Percentiles rank a stretch among this genome's conserved stretches.
Conservation (phyloP, 2,888 invertebrate species). For the Drosophila phalerata region DNA sequence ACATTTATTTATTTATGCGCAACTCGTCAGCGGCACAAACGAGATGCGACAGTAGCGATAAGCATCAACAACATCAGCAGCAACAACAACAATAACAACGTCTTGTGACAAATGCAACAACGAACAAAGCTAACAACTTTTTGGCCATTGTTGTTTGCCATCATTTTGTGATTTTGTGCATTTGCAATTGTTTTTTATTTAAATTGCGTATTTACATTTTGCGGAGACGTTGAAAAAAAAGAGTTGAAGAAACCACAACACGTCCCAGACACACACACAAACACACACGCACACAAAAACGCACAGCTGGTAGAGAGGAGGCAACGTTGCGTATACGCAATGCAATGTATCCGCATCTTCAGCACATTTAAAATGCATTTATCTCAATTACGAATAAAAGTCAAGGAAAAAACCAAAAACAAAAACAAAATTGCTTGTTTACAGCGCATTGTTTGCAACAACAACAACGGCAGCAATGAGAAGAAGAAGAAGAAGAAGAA, state of each 20-base stretch:
- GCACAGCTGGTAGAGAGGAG: conserved; percentile 1
- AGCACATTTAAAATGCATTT: conserved; percentile 78
- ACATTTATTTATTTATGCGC: conserved; percentile 72
- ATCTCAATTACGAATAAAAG: conserved; percentile 70
- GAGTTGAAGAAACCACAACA: conserved; percentile 38
- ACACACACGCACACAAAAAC: too few species aligned
- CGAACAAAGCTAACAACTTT: conserved; percentile 43
- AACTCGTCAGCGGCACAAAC: conserved; percentile 60
- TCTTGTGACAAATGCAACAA: conserved; percentile 44
- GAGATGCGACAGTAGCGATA: conserved; percentile 52
- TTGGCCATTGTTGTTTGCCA: conserved; percentile 43
- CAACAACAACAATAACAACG: not conserved
- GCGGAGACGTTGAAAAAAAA: conserved; percentile 35
- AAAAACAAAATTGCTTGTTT: conserved; percentile 65
- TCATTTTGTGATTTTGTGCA: conserved; percentile 59
- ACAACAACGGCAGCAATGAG: conserved; percentile 13
- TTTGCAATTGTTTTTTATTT: conserved; percentile 54
- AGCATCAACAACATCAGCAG: conserved; percentile 22
- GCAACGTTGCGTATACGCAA: conserved; percentile 61
- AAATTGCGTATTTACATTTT: conserved; percentile 55
- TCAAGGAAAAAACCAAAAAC: conserved; percentile 15
- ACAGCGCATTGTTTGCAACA: conserved; percentile 43
- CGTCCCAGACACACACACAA: conserved; percentile 1
- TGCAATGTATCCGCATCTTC: conserved; percentile 54
- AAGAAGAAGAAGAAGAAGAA: not conserved